Evolutionary conservation across 2,797 vertebrate species (phyloP).

Genomic region (Poeciliopsis turneri): DNA sequence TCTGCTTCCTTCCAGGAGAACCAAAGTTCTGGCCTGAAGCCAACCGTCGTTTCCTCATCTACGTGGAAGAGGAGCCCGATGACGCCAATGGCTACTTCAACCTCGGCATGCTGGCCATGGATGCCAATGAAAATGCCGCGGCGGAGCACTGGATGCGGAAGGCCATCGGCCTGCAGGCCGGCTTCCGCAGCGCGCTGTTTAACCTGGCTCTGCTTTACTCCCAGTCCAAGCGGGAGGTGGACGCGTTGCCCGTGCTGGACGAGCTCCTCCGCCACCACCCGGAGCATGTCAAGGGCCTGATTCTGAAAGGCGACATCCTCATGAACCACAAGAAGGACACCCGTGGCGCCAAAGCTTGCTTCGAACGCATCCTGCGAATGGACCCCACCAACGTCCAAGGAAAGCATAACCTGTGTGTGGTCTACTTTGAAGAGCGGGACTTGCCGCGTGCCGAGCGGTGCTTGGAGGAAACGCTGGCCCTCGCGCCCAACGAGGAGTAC

Average conservation of each 20-base stretch:
- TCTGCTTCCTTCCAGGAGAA: conserved; percentile 81
- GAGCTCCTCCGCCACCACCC: conserved; percentile 91
- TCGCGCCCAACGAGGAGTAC: conserved; percentile 96
- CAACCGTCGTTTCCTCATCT: conserved; percentile 90
- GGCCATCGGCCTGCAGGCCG: conserved; percentile 89
- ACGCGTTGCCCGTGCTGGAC: conserved; percentile 90
- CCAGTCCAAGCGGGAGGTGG: conserved; percentile 89
- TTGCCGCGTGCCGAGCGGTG: conserved; percentile 90
- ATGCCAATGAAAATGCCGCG: conserved; percentile 88
- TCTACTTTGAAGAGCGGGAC: conserved; percentile 96
- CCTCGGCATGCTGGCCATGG: conserved; percentile 98
- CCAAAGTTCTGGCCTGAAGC: conserved; percentile 92
- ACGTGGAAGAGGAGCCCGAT: conserved; percentile 91
- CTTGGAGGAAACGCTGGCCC: conserved; percentile 89
- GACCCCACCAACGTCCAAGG: conserved; percentile 97
- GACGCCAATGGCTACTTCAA: conserved; percentile 99
- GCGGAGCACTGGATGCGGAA: conserved; percentile 97
- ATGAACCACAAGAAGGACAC: conserved; percentile 99
- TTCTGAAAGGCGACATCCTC: conserved; percentile 97
- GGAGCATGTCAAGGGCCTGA: conserved; percentile 95
- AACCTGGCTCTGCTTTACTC: conserved; percentile 96
- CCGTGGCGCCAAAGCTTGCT: conserved; percentile 89
- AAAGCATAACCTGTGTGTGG: conserved; percentile 97
- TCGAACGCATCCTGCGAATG: conserved; percentile 89
- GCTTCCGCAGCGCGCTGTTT: conserved; percentile 96